Evolutionary conservation across 2,888 invertebrate genomes (phyloP), one percentile per base, ranked within the genome.

Genomic region (Pachycephus smyrnensis): DNA sequence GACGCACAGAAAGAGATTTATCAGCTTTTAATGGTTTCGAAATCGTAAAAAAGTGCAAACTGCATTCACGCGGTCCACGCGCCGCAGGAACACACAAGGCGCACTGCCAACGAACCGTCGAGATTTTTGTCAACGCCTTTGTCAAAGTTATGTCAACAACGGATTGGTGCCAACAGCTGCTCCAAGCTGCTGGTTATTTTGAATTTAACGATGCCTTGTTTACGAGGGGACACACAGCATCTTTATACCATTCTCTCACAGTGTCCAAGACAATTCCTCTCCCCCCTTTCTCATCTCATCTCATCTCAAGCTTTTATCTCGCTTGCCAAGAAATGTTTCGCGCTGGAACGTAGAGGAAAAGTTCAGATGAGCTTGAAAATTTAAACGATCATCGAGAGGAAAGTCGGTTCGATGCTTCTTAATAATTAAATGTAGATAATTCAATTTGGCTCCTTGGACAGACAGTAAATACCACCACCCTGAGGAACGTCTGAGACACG

Each of bases 101-200:
- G 55, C 55, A 23, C 2, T 55, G 55, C 55, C 55, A 23, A 55
- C 55, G 55, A 55, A 55, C 55, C 71, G 79, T 80, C 80, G 80
- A 85, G 88, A 33, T 90, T 88, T 89, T 91, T 91, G 91, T 91
- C 91, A 91, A 91, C 91, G 91, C 86, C 86, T 87, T 88, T 90
- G 91, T 90, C 90, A 88, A 89, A 89, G 88, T 89, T 89, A 85
- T 89, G 88, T 91, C 91, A 91, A 90, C 91, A 90, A 82, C 83
- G 84, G 83, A 85, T 85, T 80, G 80, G 82, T 86, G 89, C 90
- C 88, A 89, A 89, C 90, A 90, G 90, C 90, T 90, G 90, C 84
- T 82, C 80, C 80, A 82, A 82, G 85, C 87, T 86, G 88, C 84
- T 86, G 84, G 88, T 89, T 90, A 89, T 90, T 90, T 89, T 88